Conservation (phyloP, 2,113 vertebrate genomes). For the Hucho hucho region DNA sequence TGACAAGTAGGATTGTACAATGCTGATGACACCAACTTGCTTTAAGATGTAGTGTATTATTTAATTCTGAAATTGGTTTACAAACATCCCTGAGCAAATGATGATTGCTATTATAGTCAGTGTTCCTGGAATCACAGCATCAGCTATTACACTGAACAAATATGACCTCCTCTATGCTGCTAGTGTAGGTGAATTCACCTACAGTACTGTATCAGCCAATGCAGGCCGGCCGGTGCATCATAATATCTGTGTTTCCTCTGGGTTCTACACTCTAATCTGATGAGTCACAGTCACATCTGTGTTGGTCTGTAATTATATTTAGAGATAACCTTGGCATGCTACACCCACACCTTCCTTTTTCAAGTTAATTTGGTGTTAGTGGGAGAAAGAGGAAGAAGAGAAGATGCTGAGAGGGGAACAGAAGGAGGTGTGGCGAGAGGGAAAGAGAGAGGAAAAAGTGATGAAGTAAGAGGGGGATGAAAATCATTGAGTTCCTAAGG, state of each 20-base stretch:
- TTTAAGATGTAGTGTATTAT: too few species aligned
- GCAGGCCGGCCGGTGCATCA: neutral
- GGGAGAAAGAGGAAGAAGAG: neutral
- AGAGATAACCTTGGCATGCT: neutral
- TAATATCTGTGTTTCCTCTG: neutral
- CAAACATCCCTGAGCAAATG: too few species aligned
- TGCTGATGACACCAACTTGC: neutral
- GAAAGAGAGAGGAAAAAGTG: neutral
- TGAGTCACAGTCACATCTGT: neutral
- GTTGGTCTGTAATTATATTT: neutral
- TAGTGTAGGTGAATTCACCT: conserved; percentile 2
- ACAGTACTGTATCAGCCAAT: neutral
- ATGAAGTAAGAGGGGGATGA: neutral
- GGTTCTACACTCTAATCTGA: neutral
- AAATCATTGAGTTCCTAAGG: too few species aligned
- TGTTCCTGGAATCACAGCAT: neutral
- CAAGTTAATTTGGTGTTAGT: neutral
- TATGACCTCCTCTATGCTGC: neutral
- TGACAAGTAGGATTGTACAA: neutral
- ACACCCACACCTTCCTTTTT: neutral
- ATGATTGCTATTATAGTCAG: too few species aligned
- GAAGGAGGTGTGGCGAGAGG: neutral
- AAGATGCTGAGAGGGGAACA: neutral
- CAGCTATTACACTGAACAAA: too few species aligned
- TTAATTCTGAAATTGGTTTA: too few species aligned